Conservation (phyloP, 2,888 invertebrate species). For the Rosalia funebris region DNA sequence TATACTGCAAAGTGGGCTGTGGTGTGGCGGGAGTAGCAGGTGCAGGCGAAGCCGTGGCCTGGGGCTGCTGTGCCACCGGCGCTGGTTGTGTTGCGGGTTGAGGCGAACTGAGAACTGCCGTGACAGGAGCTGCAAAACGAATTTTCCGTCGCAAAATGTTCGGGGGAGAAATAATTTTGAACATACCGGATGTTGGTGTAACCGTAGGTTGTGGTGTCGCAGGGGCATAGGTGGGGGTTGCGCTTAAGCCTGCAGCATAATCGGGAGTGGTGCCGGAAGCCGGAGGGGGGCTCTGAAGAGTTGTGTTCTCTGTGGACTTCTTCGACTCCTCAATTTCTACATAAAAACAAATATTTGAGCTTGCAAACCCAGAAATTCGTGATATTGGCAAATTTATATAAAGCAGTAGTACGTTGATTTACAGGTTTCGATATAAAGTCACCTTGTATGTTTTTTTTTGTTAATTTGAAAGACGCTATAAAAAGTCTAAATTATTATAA, state of each 20-base stretch:
- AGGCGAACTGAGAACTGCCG: slow-evolving; percentile 31
- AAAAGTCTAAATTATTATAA: no score
- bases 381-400: no score
- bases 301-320: slow-evolving; percentile 68
- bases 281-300: slow-evolving; percentile 57
- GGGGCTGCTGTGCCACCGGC: slow-evolving; percentile 34
- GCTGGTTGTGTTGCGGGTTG: slow-evolving; percentile 30
- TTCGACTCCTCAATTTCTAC: slow-evolving; percentile 74
- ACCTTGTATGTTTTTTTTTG: no score
- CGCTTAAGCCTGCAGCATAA: slow-evolving; percentile 82
- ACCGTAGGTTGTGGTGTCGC: slow-evolving; percentile 60
- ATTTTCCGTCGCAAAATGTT: no score
- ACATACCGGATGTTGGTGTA: slow-evolving; percentile 47
- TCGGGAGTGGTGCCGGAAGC: slow-evolving; percentile 73
- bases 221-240: slow-evolving; percentile 66
- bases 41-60: neutral
- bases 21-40: slow-evolving; percentile 24
- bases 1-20: slow-evolving; percentile 47
- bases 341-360: slow-evolving; percentile 8
- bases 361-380: no score
- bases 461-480: no score
- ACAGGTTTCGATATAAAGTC: no score
- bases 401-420: no score
- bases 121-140: slow-evolving; percentile 34
- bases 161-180: neutral